These are phyloP conservation scores for Prosapia bicincta DNA, from an alignment of 2,888 invertebrate genomes.

Conservation along the genomic window DNA sequence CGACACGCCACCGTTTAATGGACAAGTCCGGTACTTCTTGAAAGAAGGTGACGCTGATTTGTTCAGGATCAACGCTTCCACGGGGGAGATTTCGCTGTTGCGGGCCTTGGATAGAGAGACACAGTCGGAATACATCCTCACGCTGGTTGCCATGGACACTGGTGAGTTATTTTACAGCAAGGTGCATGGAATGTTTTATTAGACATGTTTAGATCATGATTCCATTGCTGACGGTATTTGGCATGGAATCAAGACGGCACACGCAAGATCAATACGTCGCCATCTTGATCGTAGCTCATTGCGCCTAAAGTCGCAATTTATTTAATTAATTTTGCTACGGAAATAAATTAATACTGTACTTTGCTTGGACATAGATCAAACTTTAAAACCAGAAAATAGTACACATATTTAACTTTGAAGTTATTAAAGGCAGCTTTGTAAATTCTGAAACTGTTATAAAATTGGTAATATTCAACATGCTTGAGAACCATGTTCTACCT, in stretches of 20 bases:
- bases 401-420: no score
- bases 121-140: constrained; percentile 78
- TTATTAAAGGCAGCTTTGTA: no score
- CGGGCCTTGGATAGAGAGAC: constrained; percentile 80
- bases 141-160: constrained; percentile 90
- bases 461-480: no score
- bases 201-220: not conserved
- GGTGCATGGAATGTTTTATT: not conserved
- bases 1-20: constrained; percentile 86
- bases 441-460: no score
- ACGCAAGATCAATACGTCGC: not conserved
- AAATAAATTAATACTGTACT: not conserved
- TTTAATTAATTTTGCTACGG: not conserved
- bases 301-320: not conserved
- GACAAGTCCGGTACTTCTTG: constrained; percentile 86
- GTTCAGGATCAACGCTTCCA: constrained; percentile 87
- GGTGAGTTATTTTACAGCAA: constrained; percentile 56
- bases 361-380: not conserved
- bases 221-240: not conserved
- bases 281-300: not conserved
- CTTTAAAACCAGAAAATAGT: no score
- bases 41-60: constrained; percentile 90
- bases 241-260: not conserved
- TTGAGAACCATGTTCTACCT: no score
- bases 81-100: constrained; percentile 84